These are phyloP conservation scores for Leucania comma DNA, from an alignment of 2,888 invertebrate genomes.

Conservation along the genomic window DNA sequence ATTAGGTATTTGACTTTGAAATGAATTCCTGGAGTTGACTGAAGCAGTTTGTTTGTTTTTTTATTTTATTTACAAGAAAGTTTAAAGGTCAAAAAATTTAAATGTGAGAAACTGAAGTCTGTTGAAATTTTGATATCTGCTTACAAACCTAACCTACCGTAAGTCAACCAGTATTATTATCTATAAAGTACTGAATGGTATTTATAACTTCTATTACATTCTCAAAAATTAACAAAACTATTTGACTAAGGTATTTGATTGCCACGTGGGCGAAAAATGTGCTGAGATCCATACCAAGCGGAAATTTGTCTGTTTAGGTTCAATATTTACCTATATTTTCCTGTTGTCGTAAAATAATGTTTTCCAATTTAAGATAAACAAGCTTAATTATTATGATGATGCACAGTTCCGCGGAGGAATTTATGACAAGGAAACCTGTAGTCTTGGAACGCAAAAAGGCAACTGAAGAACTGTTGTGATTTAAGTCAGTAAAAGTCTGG, in stretches of 20 bases:
- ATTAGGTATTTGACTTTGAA: constrained; percentile 16
- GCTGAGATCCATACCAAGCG: neutral
- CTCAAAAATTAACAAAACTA: neutral
- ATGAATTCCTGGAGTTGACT: neutral
- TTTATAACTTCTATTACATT: neutral
- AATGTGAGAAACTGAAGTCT: constrained; percentile 13
- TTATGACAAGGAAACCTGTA: too few relatives aligned
- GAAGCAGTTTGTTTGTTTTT: neutral
- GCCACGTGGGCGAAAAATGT: constrained; percentile 6
- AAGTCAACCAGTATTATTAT: too few relatives aligned
- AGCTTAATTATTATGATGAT: neutral
- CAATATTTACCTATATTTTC: neutral
- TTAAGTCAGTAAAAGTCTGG: too few relatives aligned
- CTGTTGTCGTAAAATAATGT: neutral
- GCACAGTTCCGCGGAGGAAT: too few relatives aligned
- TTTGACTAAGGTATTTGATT: neutral
- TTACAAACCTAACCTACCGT: neutral
- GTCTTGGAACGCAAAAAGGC: too few relatives aligned
- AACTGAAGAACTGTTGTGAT: too few relatives aligned
- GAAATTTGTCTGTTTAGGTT: neutral
- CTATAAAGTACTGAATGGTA: neutral
- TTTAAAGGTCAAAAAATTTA: constrained; percentile 13
- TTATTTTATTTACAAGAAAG: constrained; percentile 19
- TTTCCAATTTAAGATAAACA: neutral
- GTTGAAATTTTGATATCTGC: neutral